A percentile compares a stretch with the other conserved stretches of the same genome.
These are phyloP conservation scores for Alsophila aescularia DNA, from an alignment of 2,888 invertebrate species.

Conservation along the genomic window DNA sequence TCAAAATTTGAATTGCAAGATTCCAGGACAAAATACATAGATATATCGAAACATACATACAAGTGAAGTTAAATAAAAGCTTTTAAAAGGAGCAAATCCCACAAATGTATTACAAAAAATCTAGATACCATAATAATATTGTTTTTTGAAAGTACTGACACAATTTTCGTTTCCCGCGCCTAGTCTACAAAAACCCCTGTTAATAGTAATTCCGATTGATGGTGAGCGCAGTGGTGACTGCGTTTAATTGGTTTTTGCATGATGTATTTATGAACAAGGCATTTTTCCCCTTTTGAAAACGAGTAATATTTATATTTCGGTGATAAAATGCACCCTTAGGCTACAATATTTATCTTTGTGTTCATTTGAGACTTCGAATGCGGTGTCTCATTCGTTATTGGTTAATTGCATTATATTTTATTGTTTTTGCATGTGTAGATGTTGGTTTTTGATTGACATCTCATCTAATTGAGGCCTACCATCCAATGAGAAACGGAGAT, in stretches of 20 bases:
- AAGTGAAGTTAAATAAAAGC: too few species aligned
- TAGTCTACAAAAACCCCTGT: conserved; percentile 46
- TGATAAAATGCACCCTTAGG: conserved; percentile 2
- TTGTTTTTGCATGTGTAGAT: background rate
- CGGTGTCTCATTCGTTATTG: background rate
- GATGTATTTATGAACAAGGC: conserved; percentile 48
- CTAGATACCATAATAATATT: too few species aligned
- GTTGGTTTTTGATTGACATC: background rate
- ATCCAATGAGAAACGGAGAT: too few species aligned
- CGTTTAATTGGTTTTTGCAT: conserved; percentile 63
- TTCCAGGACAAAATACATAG: too few species aligned
- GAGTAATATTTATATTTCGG: conserved; percentile 10
- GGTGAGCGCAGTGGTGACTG: conserved; percentile 55
- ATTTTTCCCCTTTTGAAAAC: conserved; percentile 36
- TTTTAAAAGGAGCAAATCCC: too few species aligned
- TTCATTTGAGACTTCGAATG: conserved; percentile 4
- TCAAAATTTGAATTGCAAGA: too few species aligned
- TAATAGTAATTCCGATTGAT: conserved; percentile 63
- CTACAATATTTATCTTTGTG: conserved; percentile 10
- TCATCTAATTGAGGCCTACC: background rate
- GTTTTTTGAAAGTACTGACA: background rate
- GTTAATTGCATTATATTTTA: background rate
- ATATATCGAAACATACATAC: too few species aligned
- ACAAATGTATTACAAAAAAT: too few species aligned
- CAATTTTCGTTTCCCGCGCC: conserved; percentile 33